These are phyloP conservation scores for Tetramorium bicarinatum DNA, from an alignment of 2,888 invertebrate genomes.

Conservation along the genomic window DNA sequence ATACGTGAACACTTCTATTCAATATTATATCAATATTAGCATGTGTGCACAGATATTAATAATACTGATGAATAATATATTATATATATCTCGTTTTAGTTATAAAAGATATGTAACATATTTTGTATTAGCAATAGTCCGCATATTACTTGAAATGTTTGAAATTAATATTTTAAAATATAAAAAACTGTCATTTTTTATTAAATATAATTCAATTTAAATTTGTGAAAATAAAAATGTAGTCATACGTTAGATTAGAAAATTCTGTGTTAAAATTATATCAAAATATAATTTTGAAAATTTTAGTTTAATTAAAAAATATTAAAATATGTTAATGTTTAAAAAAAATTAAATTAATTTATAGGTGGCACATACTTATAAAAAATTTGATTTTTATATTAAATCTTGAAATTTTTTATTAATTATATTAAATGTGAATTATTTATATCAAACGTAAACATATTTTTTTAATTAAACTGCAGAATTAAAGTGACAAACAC, in stretches of 20 bases:
- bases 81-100: not conserved
- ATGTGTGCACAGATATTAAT: slow-evolving; percentile 1
- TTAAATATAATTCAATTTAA: not conserved
- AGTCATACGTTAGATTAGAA: not conserved
- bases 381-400: not conserved
- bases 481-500: slow-evolving; percentile 7
- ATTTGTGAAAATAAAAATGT: not conserved
- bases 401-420: not conserved
- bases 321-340: not conserved
- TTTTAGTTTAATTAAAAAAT: not conserved
- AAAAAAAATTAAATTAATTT: not conserved
- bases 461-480: not conserved
- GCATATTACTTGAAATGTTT: not conserved
- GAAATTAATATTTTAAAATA: not conserved
- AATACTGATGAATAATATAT: no score
- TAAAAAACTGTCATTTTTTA: not conserved
- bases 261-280: not conserved
- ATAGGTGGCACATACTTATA: not conserved
- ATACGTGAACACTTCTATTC: not conserved
- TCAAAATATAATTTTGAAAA: not conserved
- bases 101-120: not conserved
- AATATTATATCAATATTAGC: not conserved
- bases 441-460: not conserved
- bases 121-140: not conserved
- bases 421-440: not conserved